Evolutionary conservation across 2,888 invertebrate genomes (phyloP), one percentile per base, ranked within the genome.

Genomic region (Drosophila mercatorum): DNA sequence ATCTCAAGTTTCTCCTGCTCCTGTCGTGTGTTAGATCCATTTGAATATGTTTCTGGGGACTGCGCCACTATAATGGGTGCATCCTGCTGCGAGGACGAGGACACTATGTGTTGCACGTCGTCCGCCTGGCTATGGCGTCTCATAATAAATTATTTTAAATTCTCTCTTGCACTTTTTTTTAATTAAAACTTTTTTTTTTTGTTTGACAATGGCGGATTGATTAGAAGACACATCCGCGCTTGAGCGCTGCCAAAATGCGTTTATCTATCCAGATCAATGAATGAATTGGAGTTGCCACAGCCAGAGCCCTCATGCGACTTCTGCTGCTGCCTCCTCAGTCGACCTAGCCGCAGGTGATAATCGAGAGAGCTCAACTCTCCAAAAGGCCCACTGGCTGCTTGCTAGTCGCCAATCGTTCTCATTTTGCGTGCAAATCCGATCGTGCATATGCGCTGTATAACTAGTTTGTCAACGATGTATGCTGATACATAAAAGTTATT

Each of bases 1-100:
- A 71, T 65, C 22, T 74, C 78, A 5, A 57, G 44, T 36, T 51
- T 70, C 46, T 78, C 74, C 40, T 74, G 65, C 22, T 78, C 78
- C 41, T 71, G 71, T 22, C 65, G 17, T 11, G 17, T 2, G n/a
- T 36, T 11, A 26, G 60, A 62, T 7, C 49, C 71, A 55, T 64
- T 71, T 10, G 60, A 75, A 17, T 53, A 59, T 53, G 43, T 66
- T 2, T 75, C 66, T 26, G 70, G 34, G 5, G 75, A 31, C 53
- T 60, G 74, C 1, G 43, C 2, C 1, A 22, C 28, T 10, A 74
- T 70, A 36, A n/a, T 62, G 34, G 65, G 12, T 0, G 38, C 43
- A 10, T 26, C 26, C 34, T 66, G 63, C 28, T 51, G 59, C 57
- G 38, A 55, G 17, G 72, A 52, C n/a, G 72, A 52, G 10, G 60